Conservation (phyloP, 1,140 invertebrate genomes). For the Helicorthomorpha holstii region DNA sequence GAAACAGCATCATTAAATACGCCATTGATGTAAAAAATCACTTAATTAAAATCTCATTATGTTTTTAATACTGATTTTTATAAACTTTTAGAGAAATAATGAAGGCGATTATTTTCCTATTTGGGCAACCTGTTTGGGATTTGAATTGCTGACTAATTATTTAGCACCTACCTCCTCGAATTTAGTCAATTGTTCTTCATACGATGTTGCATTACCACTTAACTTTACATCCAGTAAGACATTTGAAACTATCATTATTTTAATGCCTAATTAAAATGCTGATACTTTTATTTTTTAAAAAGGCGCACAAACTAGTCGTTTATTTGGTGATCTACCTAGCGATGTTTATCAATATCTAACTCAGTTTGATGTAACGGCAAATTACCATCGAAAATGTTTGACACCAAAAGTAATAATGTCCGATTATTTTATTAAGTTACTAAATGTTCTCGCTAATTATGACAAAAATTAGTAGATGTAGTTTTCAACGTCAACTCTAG, state of each 20-base stretch:
- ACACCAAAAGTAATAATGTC: slow-evolving; percentile 38
- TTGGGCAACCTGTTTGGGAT: slow-evolving; percentile 76
- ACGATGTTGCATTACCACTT: slow-evolving; percentile 41
- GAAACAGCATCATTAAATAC: no score
- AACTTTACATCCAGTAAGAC: no score
- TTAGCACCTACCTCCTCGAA: slow-evolving; percentile 19
- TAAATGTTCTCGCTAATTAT: no score
- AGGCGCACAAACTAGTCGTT: slow-evolving; percentile 17
- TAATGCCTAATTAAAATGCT: slow-evolving; percentile 22
- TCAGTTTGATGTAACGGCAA: slow-evolving; percentile 46
- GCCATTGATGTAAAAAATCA: no score
- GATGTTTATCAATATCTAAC: slow-evolving; percentile 37
- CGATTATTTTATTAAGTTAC: no score
- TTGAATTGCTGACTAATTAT: slow-evolving; percentile 57
- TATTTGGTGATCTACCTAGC: slow-evolving; percentile 28
- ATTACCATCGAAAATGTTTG: slow-evolving; percentile 57
- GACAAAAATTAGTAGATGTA: no score
- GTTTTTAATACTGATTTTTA: no score
- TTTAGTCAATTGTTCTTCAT: slow-evolving; percentile 38
- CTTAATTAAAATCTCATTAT: no score
- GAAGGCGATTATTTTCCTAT: slow-evolving; percentile 60
- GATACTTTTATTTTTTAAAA: slow-evolving; percentile 3
- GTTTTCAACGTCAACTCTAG: no score
- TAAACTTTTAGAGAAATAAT: slow-evolving; percentile 38
- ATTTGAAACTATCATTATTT: no score